Base-by-base conservation (phyloP, 92 coral and sea anemone genomes). In the Epizoanthus illoricatus region DNA sequence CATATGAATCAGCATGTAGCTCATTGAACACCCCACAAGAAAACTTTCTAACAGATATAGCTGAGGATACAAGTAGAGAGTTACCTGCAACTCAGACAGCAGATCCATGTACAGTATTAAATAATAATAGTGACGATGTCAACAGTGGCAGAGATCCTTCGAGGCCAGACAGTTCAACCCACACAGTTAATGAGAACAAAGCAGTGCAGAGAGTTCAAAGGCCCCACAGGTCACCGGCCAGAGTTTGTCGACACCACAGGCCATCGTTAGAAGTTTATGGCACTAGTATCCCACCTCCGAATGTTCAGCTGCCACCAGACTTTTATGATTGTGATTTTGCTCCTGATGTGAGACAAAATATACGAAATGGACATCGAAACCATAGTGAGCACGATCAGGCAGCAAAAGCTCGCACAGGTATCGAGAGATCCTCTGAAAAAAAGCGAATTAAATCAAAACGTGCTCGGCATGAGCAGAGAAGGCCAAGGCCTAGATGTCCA, bases 281-380 rank as follows among this genome's bases (percentile, higher is more conserved):
- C 16, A 40, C 72, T 10, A 78, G 71, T 52, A 78, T 78, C n/a
- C 64, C 65, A 78, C 82, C 82, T 4, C 82, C 82, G 0, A 78
- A 78, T 63, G 70, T 78, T 2, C 71, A 78, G 39, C 49, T 78
- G 13, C 82, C 82, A 42, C 60, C 65, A 23, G 82, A 78, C 19
- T 63, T 78, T 52, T 62, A 39, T 45, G 82, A 78, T 19, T 62
- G 71, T 78, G 71, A 78, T 63, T 78, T 63, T 63, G 18, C 61
- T 63, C 82, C 82, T 19, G 65, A 63, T 64, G 47, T 59, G 18
- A 63, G 66, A 61, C 71, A 43, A 42, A 63, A 45, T n/a, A 42
- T 73, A 4, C 79, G 47, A 19, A 12, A 58, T n/a, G 57, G 82
- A 61, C 71, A 57, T 78, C 71, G 67, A 17, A 78, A 78, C 65